Percentiles rank a stretch among this genome's conserved stretches.
phyloP scores from a whole-genome alignment of 2,113 vertebrate species.

The Sakesphorus luctuosus region DNA sequence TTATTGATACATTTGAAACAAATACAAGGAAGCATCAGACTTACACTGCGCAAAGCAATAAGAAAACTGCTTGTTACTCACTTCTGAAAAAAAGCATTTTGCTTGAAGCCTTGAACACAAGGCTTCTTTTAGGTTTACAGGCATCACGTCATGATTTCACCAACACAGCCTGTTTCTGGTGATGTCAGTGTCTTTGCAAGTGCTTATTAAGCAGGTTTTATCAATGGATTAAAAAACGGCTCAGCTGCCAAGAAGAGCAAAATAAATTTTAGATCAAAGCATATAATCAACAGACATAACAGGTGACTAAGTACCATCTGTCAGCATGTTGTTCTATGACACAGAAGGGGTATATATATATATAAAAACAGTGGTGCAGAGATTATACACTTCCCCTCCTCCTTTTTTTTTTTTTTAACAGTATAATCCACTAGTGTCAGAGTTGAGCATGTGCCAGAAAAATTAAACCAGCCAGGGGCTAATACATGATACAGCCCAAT shows the following conservation, averaged over 20 bases:
- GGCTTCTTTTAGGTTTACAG: background rate
- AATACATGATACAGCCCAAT: background rate
- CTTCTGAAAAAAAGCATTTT: background rate
- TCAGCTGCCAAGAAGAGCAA: constrained; percentile 25
- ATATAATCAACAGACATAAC: constrained; percentile 7
- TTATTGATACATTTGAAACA: background rate
- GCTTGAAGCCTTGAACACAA: background rate
- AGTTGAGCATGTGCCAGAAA: background rate
- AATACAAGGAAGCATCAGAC: background rate
- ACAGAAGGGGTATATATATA: background rate
- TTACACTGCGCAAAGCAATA: background rate
- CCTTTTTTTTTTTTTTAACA: background rate
- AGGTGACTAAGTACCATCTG: constrained; percentile 18
- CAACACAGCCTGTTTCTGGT: background rate
- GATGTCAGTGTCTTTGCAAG: constrained; percentile 15
- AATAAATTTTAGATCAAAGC: constrained; percentile 58
- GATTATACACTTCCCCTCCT: background rate
- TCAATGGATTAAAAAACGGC: constrained; percentile 46
- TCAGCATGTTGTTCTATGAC: background rate
- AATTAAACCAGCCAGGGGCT: background rate
- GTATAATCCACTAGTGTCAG: background rate
- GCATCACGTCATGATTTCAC: background rate
- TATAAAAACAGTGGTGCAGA: background rate
- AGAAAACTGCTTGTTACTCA: background rate
- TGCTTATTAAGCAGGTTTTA: constrained; percentile 49